Base-by-base conservation (phyloP, 2,113 vertebrate genomes). In the Podarcis raffonei region DNA sequence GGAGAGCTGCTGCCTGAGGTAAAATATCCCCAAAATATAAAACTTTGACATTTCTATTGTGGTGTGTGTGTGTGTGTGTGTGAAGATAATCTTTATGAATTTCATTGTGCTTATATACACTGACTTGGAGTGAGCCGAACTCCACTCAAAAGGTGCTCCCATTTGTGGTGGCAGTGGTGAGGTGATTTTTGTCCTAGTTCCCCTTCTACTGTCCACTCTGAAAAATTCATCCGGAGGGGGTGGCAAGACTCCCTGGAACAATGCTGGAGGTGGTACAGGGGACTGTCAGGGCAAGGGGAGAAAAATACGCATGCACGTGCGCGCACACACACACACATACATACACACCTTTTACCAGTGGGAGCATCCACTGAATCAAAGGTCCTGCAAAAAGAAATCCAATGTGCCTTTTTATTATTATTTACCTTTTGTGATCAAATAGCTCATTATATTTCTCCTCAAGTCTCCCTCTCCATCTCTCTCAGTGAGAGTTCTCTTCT, bases 401-500 rank as follows among this genome's bases (percentile, higher is more conserved):
- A 53, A 53, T 53, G 48, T 53, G 9, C 48, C 48, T 53, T 53
- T 48, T 53, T 53, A 12, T 53, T 53, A 12, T 53, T 53, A 11
- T 53, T 53, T 53, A 53, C 48, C 48, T 53, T 53, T 53, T 53
- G 48, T 53, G 48, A 53, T 53, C 48, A 62, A 62, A 62, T 62
- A 62, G 59, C 59, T 62, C 18, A 18, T 15, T 20, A 62, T 62
- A 62, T 62, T 62, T 62, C 59, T 62, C 3, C 15, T 62, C 59
- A 62, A 62, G 18, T 62, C 59, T 62, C 18, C 48, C 18, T 62
- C 8, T 8, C 18, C 94, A 92, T 65, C 27, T 81, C 9, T 94
- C 84, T 32, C 89, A 90, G 53, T 39, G 91, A 71, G 95, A 93
- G 94, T 95, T 95, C 92, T 91, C 59, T 27, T 89, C 81, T 85